Evolutionary conservation across 2,888 invertebrate species (phyloP).

Genomic region (Sinotaia quadrata): DNA sequence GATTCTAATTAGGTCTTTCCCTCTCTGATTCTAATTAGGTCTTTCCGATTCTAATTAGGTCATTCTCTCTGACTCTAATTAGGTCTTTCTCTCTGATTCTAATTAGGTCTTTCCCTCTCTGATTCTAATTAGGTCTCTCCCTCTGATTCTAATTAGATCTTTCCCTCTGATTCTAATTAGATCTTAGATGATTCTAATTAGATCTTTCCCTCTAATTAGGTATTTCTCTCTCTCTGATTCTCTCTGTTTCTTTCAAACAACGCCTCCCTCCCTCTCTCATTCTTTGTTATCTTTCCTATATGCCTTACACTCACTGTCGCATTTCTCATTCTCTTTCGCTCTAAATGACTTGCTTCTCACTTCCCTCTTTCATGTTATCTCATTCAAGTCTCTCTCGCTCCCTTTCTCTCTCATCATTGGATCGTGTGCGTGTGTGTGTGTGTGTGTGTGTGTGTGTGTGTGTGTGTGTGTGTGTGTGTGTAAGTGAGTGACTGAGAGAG

Average conservation of each 20-base stretch:
- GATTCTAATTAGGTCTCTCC: background rate
- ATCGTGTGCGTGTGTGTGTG: too few relatives aligned
- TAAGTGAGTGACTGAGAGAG: too few relatives aligned
- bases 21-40: background rate
- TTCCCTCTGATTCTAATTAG: conserved; percentile 4
- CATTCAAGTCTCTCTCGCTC: background rate
- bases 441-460: conserved; percentile 4
- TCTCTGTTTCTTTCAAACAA: conserved; percentile 7
- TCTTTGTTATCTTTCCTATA: background rate
- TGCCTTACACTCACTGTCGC: background rate
- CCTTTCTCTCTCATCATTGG: background rate
- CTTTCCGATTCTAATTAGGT: background rate
- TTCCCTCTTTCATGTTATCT: background rate
- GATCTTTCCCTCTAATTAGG: conserved; percentile 15
- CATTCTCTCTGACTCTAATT: background rate
- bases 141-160: background rate
- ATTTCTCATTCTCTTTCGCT: background rate
- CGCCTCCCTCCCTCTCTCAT: background rate
- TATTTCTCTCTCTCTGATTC: conserved; percentile 13
- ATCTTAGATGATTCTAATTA: too few relatives aligned
- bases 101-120: background rate
- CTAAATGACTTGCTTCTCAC: background rate
- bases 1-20: background rate
- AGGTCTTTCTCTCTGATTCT: background rate
- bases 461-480: background rate